Evolutionary conservation across 2,888 invertebrate species (phyloP), one percentile per base, ranked within the genome.

Genomic region (Galeruca laticollis): DNA sequence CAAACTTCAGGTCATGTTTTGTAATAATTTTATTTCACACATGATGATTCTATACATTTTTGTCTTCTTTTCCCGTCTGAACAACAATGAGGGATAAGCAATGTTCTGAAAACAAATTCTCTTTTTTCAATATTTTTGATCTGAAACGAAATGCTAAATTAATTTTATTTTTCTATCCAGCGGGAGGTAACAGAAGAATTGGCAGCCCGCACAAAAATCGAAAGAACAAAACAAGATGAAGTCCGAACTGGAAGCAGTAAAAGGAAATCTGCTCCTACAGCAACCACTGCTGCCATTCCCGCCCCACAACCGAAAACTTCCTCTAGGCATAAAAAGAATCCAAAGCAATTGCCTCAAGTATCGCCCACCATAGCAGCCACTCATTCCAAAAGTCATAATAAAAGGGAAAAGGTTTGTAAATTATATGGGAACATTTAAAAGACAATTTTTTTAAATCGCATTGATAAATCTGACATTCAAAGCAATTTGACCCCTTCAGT

Each of bases 111-210:
- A 57, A 33, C 4, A 47, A 57, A 57, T 10, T 47, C 1, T 43
- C 6, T 13, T 21, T 26, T n/a, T 43, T 0, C 1, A 21, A 11
- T 43, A 21, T 26, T n/a, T 37, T 35, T 5, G 8, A 56, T 26
- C 8, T 10, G 9, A 3, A 56, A n/a, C 26, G 31, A n/a, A 11
- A 8, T 3, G 8, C 11, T 56, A 18, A 18, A 18, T 10, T 11
- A 5, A 47, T 2, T 2, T 56, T 10, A n/a, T 61, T 33, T 35
- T 18, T 37, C 6, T 60, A 60, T 71, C 47, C 83, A 93, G 92
- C 91, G 91, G 82, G 94, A 95, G 84, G 88, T 95, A 18, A 90
- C 92, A 0, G 89, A 90, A 52, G 93, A 94, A 82, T 80, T 93
- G 76, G 92, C 93, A 2, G 87, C 90, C 21, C 88, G 92, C 68